A percentile compares a stretch with the other conserved stretches of the same genome.
Conservation (phyloP, 2,888 invertebrate genomes). For the Sceliomorpha sp. region DNA sequence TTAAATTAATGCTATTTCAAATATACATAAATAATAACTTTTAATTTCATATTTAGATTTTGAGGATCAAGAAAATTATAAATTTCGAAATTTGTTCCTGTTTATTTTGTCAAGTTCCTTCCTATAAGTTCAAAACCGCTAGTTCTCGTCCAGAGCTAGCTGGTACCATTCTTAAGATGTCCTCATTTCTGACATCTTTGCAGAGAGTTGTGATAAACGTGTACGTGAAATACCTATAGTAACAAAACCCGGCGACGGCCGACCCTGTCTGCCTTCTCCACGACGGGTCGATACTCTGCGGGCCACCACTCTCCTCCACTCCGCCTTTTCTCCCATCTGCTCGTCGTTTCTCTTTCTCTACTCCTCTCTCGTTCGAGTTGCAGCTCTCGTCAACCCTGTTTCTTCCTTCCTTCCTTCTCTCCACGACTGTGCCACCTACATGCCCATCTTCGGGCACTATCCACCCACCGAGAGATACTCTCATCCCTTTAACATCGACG, state of each 20-base stretch:
- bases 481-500: conserved; percentile 36
- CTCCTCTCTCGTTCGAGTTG: conserved; percentile 30
- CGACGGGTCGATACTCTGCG: conserved; percentile 79
- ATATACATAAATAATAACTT: too few relatives aligned
- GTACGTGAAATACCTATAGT: conserved; percentile 73
- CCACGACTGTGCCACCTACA: conserved; percentile 52
- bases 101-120: too few relatives aligned
- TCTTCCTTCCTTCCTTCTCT: conserved; percentile 51
- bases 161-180: conserved; percentile 10
- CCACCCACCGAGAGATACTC: conserved; percentile 43
- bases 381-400: conserved; percentile 47
- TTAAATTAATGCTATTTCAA: too few relatives aligned
- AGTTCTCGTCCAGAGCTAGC: too few relatives aligned
- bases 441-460: conserved; percentile 66
- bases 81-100: neutral
- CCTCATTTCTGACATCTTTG: conserved; percentile 38
- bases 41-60: too few relatives aligned
- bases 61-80: too few relatives aligned
- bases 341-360: conserved; percentile 36
- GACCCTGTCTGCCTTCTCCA: conserved; percentile 75
- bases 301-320: conserved; percentile 69
- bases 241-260: conserved; percentile 76
- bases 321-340: conserved; percentile 31
- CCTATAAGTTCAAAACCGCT: too few relatives aligned
- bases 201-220: conserved; percentile 60